Evolutionary conservation across 2,888 invertebrate species (phyloP).

Genomic region (Drosophila suboccidentalis): DNA sequence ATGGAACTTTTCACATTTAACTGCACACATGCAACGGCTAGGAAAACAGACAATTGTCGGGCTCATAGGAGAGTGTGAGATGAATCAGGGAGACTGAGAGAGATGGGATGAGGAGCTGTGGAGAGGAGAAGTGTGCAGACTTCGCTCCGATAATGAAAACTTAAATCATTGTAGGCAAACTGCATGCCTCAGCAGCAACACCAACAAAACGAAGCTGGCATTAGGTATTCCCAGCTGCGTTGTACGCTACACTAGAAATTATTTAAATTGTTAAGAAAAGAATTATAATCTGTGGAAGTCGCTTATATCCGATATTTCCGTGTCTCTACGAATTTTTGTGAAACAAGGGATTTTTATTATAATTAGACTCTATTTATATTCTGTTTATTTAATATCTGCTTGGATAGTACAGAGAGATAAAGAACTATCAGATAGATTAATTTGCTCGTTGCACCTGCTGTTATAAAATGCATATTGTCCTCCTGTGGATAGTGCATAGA

Average conservation of each 20-base stretch:
- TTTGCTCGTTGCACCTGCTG: conserved; percentile 3
- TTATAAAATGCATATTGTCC: conserved; percentile 20
- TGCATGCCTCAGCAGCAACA: conserved; percentile 42
- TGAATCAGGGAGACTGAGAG: neutral
- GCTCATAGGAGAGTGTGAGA: neutral
- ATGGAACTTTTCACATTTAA: conserved; percentile 81
- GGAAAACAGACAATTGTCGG: conserved; percentile 17
- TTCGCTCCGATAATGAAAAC: conserved; percentile 75
- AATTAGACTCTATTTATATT: too few species aligned
- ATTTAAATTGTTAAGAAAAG: neutral
- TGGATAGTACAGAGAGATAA: neutral
- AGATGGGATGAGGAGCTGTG: conserved; percentile 3
- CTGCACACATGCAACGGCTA: conserved; percentile 58
- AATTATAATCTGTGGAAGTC: too few species aligned
- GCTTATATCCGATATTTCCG: too few species aligned
- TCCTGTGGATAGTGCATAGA: conserved; percentile 28
- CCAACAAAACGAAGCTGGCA: neutral
- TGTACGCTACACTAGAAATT: conserved; percentile 18
- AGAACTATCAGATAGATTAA: neutral
- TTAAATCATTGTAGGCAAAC: conserved; percentile 75
- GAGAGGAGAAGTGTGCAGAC: conserved; percentile 27
- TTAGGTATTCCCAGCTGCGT: neutral
- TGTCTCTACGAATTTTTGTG: too few species aligned
- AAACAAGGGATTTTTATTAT: too few species aligned
- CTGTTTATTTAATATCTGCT: too few species aligned